Conservation (phyloP, 2,797 vertebrate genomes). For the Sebastes baramenuke region DNA sequence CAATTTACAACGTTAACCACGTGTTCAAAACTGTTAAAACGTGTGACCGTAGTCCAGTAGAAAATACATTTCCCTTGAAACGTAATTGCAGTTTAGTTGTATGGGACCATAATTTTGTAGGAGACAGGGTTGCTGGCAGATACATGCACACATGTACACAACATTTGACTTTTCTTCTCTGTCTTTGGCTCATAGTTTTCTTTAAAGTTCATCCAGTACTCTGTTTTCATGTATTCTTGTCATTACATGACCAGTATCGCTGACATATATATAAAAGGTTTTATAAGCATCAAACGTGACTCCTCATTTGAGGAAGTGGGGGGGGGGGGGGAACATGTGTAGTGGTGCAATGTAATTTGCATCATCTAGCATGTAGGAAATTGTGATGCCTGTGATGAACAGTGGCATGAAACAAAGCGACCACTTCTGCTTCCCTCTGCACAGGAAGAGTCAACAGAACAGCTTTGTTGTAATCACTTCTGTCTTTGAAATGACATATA, state of each 20-base stretch:
- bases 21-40: too few species aligned
- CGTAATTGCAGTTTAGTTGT: too few species aligned
- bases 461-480: slow-evolving; percentile 66
- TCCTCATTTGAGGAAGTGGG: slow-evolving; percentile 52
- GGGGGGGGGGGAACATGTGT: not conserved
- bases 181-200: not conserved
- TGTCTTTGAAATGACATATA: slow-evolving; percentile 55
- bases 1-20: too few species aligned
- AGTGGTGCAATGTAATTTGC: slow-evolving; percentile 66
- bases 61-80: too few species aligned
- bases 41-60: too few species aligned
- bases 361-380: slow-evolving; percentile 64
- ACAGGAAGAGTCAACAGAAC: slow-evolving; percentile 57
- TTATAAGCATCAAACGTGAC: not conserved
- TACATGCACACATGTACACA: not conserved
- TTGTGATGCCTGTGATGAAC: slow-evolving; percentile 55
- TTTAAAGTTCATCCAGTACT: not conserved
- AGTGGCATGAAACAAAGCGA: slow-evolving; percentile 55
- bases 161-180: not conserved
- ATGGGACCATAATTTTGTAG: too few species aligned
- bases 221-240: not conserved
- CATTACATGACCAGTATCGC: not conserved
- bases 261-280: not conserved
- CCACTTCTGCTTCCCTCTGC: slow-evolving; percentile 74
- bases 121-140: too few species aligned